Evolutionary conservation across 2,113 vertebrate species (phyloP).

Genomic region (Nothocercus julius): DNA sequence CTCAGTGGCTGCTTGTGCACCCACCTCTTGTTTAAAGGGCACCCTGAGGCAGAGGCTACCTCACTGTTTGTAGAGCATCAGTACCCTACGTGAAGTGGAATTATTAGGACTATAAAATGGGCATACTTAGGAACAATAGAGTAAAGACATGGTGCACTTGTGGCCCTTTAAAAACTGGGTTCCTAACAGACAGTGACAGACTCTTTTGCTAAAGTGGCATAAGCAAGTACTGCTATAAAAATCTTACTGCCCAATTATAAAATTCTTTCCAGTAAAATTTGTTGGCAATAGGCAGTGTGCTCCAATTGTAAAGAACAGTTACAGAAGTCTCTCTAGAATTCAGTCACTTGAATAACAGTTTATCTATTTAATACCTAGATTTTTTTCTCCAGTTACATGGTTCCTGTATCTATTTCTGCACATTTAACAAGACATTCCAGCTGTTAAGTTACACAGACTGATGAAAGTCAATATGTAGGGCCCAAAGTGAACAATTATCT

Average conservation of each 20-base stretch:
- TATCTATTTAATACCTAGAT: neutral
- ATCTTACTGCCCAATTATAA: neutral
- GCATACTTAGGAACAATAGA: accelerated
- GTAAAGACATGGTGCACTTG: neutral
- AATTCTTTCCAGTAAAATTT: neutral
- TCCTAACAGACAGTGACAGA: neutral
- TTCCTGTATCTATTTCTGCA: neutral
- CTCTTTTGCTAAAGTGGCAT: neutral
- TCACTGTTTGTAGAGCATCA: neutral
- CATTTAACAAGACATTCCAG: accelerated
- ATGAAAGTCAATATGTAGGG: neutral
- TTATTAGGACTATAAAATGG: neutral
- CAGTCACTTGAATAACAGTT: neutral
- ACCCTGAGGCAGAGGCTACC: neutral
- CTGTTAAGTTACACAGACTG: neutral
- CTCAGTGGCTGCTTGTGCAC: neutral
- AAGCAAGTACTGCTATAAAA: neutral
- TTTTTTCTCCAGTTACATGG: neutral
- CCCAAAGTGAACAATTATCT: neutral
- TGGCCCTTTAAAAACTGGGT: neutral
- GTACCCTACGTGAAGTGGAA: neutral
- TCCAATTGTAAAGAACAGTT: neutral
- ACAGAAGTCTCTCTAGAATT: neutral
- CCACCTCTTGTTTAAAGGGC: neutral
- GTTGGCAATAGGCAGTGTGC: neutral